Evolutionary conservation across 2,888 invertebrate species (phyloP), one percentile per base, ranked within the genome.

Genomic region (Rhagonycha fulva): DNA sequence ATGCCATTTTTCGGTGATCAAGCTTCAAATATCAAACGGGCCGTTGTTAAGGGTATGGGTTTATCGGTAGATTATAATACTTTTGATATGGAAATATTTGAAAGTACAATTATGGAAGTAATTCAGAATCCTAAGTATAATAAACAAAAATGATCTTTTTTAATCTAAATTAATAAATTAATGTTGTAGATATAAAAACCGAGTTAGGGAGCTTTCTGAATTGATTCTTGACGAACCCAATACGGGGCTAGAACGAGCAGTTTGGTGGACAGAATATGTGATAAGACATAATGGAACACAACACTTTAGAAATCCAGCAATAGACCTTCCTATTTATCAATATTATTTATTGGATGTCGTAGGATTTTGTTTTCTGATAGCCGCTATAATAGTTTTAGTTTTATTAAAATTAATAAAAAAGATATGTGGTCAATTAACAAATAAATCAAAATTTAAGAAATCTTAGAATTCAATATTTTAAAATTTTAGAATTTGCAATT

Each of bases 1-100:
- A 82, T 89, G 47, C 88, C 88, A 9, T 86, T 88, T 82, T 80
- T 87, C 7, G 86, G 84, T 0, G 89, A 89, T 78, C 88, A 89
- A 77, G 86, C 84, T 81, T 84, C 81, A 26, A 88, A 89, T 79
- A 86, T 85, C 0, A 68, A 68, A 61, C 75, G 71, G 70, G 19
- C 24, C 9, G 68, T 23, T n/a, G 47, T 14, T 23, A 14, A 83
- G 63, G 83, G 83, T 9, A 84, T 88, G 28, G 88, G 88, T 3
- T 14, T 84, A 0, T 78, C 78, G 67, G 69, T 88, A 0, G 84
- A 86, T 11, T 80, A 86, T 14, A 81, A 85, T 14, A 80, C 84
- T 0, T 60, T 87, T 0, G 83, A 83, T 11, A 84, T 84, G 32
- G 79, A 83, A 3, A 14, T 76, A 9, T 75, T 89, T 1, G 82